Evolutionary conservation across 2,797 vertebrate species (phyloP).

Genomic region (Ispidina picta): DNA sequence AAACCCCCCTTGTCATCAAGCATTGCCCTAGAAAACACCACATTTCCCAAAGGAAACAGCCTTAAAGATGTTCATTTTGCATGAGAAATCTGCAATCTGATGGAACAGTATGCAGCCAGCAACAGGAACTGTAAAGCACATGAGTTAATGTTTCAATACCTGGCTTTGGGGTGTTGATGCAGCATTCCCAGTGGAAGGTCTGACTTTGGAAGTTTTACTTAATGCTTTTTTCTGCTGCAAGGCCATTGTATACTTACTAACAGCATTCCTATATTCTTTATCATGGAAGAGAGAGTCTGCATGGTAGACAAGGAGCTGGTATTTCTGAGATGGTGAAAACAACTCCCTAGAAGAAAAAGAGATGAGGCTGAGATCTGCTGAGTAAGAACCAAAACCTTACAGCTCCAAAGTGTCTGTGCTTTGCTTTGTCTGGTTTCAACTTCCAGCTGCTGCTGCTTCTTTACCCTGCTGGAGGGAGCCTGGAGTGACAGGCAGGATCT

Average conservation of each 20-base stretch:
- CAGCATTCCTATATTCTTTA: conserved; percentile 97
- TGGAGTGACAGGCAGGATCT: neutral
- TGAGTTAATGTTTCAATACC: conserved; percentile 71
- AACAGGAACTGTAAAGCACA: neutral
- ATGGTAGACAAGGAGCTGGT: conserved; percentile 95
- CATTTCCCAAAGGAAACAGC: neutral
- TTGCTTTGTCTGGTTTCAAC: neutral
- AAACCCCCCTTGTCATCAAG: neutral
- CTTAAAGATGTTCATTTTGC: neutral
- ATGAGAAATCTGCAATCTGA: neutral
- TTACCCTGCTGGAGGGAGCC: neutral
- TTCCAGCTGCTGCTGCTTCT: neutral
- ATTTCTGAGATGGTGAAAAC: conserved; percentile 96
- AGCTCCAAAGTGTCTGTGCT: neutral
- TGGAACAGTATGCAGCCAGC: neutral
- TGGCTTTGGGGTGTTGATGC: conserved; percentile 89
- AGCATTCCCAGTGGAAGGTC: conserved; percentile 90
- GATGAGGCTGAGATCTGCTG: neutral
- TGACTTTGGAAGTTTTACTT: conserved; percentile 97
- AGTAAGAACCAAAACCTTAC: neutral
- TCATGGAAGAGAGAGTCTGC: conserved; percentile 98
- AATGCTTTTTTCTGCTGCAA: conserved; percentile 97
- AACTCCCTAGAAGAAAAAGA: conserved; percentile 84
- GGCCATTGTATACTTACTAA: conserved; percentile 97
- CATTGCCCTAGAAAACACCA: neutral